Base-by-base conservation (phyloP, 2,113 vertebrate genomes). In the Grammomys surdaster region DNA sequence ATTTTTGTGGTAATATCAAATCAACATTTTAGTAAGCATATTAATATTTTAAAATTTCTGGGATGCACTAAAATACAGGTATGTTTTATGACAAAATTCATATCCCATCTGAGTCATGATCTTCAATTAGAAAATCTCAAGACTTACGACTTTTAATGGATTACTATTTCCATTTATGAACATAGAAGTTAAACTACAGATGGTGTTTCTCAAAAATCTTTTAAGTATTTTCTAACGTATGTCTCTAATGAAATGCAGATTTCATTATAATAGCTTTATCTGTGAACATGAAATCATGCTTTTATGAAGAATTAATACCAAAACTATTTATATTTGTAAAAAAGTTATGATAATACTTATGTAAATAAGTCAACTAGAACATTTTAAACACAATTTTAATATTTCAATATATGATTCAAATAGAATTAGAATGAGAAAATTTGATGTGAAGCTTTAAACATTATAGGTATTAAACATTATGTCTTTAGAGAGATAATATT, bases 401-500 rank as follows among this genome's bases (percentile, higher is more conserved):
- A 92, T 94, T 95, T 94, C 24, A 78, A 36, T 82, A 73, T 22
- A 43, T 91, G 13, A 84, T 33, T 89, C 8, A 85, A 90, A 28
- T 60, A 93, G 11, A 96, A 95, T 90, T 96, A 78, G 89, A 93
- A 82, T 69, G 69, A 43, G 0, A 48, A 76, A 36, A 36, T 10
- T 92, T 93, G 26, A 77, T 70, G 56, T 20, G 36, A 43, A 22
- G 40, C 19, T 94, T 95, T 95, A 81, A 88, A 70, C 67, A 92
- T 46, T 6, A 56, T 78, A 89, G 31, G 77, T 7, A 91, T 75
- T 94, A 73, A 95, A 87, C 4, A n/a, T 10, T 60, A 3, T 73
- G 60, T 93, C 11, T 93, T 89, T 54, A 69, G 60, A 93, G 73
- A 28, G 16, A 91, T 82, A 96, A 78, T 87, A 95, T 67, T 86